phyloP scores from a whole-genome alignment of 2,113 vertebrate species.

The Orthonyx spaldingii region DNA sequence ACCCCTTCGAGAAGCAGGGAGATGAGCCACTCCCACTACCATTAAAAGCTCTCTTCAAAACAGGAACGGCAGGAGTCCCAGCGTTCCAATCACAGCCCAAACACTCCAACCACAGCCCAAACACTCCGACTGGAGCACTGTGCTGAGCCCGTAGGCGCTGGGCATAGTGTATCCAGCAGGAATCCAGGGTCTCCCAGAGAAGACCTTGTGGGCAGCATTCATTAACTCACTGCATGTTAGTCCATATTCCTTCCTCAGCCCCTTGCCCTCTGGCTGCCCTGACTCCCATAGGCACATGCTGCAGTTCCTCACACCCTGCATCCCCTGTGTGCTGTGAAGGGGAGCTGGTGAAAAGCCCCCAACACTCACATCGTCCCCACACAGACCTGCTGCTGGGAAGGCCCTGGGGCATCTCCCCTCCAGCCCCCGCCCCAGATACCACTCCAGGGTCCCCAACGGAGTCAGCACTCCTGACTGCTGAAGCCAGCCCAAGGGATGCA shows the following conservation, averaged over 20 bases:
- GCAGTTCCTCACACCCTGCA: background rate
- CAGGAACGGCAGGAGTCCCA: background rate
- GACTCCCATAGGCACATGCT: background rate
- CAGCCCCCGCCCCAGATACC: background rate
- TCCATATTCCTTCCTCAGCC: background rate
- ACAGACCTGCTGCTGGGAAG: background rate
- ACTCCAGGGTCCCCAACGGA: background rate
- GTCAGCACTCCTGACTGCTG: background rate
- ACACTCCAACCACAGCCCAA: background rate
- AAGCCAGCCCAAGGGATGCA: background rate
- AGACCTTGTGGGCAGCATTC: background rate
- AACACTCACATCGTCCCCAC: background rate
- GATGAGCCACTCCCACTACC: background rate
- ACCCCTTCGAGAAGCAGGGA: background rate
- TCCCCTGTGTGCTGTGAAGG: background rate
- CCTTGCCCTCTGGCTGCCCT: background rate
- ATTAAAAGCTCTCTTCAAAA: background rate
- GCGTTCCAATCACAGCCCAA: background rate
- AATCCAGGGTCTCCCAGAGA: background rate
- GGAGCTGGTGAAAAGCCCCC: background rate
- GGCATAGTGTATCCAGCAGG: background rate
- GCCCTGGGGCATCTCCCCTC: background rate
- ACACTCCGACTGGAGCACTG: background rate
- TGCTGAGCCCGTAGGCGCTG: background rate
- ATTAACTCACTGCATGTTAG: background rate